Percentiles rank a stretch among this genome's conserved stretches.
Conservation (phyloP, 2,797 vertebrate genomes). For the Lithobates pipiens region DNA sequence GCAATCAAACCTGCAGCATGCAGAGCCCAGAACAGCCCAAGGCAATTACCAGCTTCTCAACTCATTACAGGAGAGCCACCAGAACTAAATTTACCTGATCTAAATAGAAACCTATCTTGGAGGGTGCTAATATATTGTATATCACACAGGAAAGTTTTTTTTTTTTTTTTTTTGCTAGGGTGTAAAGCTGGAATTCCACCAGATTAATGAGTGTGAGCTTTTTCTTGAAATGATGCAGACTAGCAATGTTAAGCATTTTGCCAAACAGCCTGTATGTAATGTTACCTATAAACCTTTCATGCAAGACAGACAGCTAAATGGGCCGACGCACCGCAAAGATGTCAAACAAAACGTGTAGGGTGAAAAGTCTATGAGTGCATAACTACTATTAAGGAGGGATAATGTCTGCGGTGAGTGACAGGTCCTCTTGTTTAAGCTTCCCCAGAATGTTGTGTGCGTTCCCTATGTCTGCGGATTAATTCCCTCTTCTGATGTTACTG, state of each 20-base stretch:
- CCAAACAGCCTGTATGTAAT: neutral
- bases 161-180: no score
- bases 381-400: neutral
- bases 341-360: conserved; percentile 2
- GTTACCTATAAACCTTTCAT: conserved; percentile 9
- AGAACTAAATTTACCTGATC: no score
- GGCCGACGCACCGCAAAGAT: neutral
- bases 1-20: no score
- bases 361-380: conserved; percentile 20
- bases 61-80: no score
- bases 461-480: conserved; percentile 13
- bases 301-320: conserved; percentile 25
- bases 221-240: neutral
- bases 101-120: no score
- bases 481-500: conserved; percentile 27
- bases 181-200: no score
- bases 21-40: no score
- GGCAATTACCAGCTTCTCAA: no score
- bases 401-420: conserved; percentile 19
- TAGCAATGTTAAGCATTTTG: conserved; percentile 4
- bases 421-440: conserved; percentile 34
- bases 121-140: no score
- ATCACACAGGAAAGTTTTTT: no score
- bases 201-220: no score
- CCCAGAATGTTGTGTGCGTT: conserved; percentile 32